Base-by-base conservation (phyloP, 2,888 invertebrate genomes). In the Perizoma affinitatum region DNA sequence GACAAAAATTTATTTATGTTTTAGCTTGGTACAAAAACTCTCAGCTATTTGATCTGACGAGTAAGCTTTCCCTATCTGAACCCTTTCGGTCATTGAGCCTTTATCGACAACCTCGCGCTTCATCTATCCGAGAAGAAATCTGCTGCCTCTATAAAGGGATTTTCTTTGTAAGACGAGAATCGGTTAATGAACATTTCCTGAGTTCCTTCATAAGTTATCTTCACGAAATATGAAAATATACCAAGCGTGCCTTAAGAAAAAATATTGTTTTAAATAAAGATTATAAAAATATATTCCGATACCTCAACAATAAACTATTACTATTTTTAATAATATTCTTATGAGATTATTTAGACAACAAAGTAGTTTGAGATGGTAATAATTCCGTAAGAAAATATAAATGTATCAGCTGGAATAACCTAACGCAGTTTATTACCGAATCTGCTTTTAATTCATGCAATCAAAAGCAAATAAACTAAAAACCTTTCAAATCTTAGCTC, bases 51-150 rank as follows among this genome's bases (percentile, higher is more conserved):
- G 47, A 43, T 34, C 52, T 43, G 47, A 5, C 50, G 33, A 6
- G 45, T 9, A 38, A 11, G 38, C 36, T 6, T 36, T 33, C 40
- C 43, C 11, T 58, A 48, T 52, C 43, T 42, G 48, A 58, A 35
- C 53, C 44, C 53, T 53, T 53, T 53, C 58, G 53, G 58, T 40
- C 34, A 53, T 49, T 40, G 33, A 53, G 45, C 45, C 50, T 48
- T 40, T 22, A 44, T 41, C 57, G 47, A 43, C 45, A 6, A 35
- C 41, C 34, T 40, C 45, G 44, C 33, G n/a, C 48, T 49, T 50
- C 45, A 56, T 56, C 52, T 53, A 38, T 43, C 58, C 43, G 48
- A 46, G 43, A 33, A 43, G 42, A 5, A 10, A 42, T n/a, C 42
- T 42, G 5, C 42, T 9, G 10, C 9, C 33, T 7, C 4, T 5